Conservation (phyloP, 2,113 vertebrate genomes). For the Solea senegalensis region DNA sequence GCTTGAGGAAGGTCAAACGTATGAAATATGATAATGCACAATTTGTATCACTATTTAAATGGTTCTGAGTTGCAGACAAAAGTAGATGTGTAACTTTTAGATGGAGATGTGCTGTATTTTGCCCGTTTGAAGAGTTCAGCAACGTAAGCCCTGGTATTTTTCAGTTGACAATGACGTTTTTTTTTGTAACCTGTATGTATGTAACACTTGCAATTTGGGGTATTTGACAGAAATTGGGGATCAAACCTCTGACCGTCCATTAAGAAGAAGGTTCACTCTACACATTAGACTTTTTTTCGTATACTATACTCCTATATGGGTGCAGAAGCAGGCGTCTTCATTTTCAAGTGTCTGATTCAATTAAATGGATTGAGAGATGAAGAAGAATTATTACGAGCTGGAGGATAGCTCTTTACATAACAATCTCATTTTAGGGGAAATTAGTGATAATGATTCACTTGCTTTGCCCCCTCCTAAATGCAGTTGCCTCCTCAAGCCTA, state of each 20-base stretch:
- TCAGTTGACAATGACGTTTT: not conserved
- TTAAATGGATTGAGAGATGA: conserved; percentile 31
- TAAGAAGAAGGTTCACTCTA: no score
- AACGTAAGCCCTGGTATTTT: not conserved
- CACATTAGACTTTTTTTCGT: no score
- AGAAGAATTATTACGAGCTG: conserved; percentile 14
- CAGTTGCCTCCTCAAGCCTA: not conserved
- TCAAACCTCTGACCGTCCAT: no score
- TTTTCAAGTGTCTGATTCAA: conserved; percentile 42
- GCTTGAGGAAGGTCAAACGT: conserved; percentile 63
- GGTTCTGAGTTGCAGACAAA: conserved; percentile 23
- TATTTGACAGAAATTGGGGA: no score
- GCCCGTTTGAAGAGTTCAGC: conserved; percentile 31
- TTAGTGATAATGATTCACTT: conserved; percentile 39
- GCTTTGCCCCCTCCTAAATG: conserved; percentile 31
- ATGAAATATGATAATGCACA: conserved; percentile 38
- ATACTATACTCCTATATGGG: no score
- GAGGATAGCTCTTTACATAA: conserved; percentile 44
- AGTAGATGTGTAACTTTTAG: conserved; percentile 34
- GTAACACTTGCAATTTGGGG: no score
- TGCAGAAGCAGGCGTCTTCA: no score
- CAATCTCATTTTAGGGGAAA: conserved; percentile 47
- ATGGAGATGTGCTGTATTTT: conserved; percentile 34
- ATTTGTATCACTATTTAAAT: conserved; percentile 29
- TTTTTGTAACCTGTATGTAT: not conserved